These are phyloP conservation scores for Campylorhamphus procurvoides DNA, from an alignment of 2,113 vertebrate species.

Conservation along the genomic window DNA sequence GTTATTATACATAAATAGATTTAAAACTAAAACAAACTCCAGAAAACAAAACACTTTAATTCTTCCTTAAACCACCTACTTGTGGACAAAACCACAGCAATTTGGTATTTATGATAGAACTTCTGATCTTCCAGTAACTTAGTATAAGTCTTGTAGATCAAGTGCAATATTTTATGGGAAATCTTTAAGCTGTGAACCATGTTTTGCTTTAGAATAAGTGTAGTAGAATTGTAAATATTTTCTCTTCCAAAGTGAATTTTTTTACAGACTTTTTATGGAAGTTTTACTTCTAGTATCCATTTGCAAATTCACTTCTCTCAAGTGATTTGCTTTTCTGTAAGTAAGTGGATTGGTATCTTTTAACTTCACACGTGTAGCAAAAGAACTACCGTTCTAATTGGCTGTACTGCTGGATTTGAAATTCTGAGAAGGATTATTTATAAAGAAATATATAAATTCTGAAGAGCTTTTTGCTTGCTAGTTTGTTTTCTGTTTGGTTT, in stretches of 20 bases:
- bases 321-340: not conserved
- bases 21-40: not conserved
- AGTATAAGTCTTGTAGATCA: not conserved
- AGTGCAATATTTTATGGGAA: not conserved
- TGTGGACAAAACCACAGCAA: accelerated
- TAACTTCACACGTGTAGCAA: not conserved
- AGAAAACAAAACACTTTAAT: not conserved
- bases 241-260: not conserved
- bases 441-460: not conserved
- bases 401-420: not conserved
- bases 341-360: not conserved
- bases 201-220: not conserved
- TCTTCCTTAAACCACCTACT: not conserved
- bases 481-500: not conserved
- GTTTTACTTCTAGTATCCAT: not conserved
- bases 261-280: not conserved
- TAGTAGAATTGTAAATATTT: not conserved
- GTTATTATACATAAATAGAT: not conserved
- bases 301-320: not conserved
- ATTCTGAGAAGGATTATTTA: not conserved
- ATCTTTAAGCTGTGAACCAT: not conserved
- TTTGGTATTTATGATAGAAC: not conserved
- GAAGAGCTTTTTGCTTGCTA: not conserved
- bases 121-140: not conserved
- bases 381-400: not conserved